Base-by-base conservation (phyloP, 2,797 vertebrate species). In the Anolis apletophallus region DNA sequence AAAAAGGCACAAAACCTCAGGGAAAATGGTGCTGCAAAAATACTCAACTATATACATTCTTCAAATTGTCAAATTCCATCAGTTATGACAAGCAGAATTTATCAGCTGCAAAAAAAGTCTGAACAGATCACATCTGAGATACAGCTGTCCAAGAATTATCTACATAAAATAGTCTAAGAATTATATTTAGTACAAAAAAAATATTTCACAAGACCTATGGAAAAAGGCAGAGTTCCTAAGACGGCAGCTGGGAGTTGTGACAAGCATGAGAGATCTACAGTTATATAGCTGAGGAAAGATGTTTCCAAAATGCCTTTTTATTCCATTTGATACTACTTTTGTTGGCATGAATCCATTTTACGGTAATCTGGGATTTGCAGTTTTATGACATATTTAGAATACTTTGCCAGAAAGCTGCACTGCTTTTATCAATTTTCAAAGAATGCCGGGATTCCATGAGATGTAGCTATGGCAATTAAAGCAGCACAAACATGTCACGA, bases 1-100 rank as follows among this genome's bases (percentile, higher is more conserved):
- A 54, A 92, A 89, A 88, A 89, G 86, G 81, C 88, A 55, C 34
- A 94, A 91, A 91, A 92, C 81, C 89, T 87, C 76, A n/a, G 67
- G 91, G 90, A 91, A 92, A 87, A 55, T 84, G 74, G 73, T 90
- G 93, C 86, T 86, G 79, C 50, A 84, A 89, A 92, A 89, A 73
- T 52, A 59, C 61, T 46, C 82, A 73, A 90, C 87, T 90, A 89
- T 91, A 89, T 79, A 67, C 77, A 80, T 84, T 86, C 88, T 91
- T 91, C 83, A 88, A 83, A 95, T 88, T 87, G 81, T 69, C 85
- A 90, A 75, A 90, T 79, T 84, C 69, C 85, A 32, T 90, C 67
- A 32, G 16, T 57, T 81, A 16, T 75, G 85, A 92, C 1, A 83
- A 83, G 55, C 75, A 85, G 80, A 88, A 69, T 72, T 88, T 91